These are phyloP conservation scores for Plodia interpunctella DNA, from an alignment of 1,140 invertebrate species.

Conservation along the genomic window DNA sequence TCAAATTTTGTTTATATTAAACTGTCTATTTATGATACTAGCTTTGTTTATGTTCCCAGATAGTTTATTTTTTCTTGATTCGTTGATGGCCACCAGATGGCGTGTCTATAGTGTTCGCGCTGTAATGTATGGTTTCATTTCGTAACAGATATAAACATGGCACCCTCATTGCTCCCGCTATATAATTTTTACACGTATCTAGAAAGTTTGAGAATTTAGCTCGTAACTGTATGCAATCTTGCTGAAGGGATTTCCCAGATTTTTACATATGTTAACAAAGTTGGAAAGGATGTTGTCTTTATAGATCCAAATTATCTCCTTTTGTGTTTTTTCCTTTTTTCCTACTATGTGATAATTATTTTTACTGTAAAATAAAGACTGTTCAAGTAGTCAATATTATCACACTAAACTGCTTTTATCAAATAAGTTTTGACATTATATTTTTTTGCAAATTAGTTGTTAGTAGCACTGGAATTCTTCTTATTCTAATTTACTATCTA, in stretches of 20 bases:
- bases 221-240: slow-evolving; percentile 7
- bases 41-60: slow-evolving; percentile 65
- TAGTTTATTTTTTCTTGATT: slow-evolving; percentile 68
- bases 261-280: no score
- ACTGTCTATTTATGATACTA: slow-evolving; percentile 56
- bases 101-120: slow-evolving; percentile 47
- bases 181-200: slow-evolving; percentile 61
- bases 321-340: no score
- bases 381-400: no score
- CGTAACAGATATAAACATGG: slow-evolving; percentile 60
- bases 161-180: slow-evolving; percentile 47
- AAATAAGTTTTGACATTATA: no score
- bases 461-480: no score
- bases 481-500: no score
- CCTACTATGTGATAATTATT: no score
- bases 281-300: no score
- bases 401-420: no score
- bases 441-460: no score
- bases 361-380: no score
- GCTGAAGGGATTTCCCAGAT: slow-evolving; percentile 42
- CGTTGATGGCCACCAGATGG: slow-evolving; percentile 70
- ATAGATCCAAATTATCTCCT: no score
- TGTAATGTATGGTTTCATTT: slow-evolving; percentile 47
- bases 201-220: slow-evolving; percentile 37
- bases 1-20: slow-evolving; percentile 30